Conservation (phyloP, 2,797 vertebrate genomes). For the Phyllotis vaccarum region DNA sequence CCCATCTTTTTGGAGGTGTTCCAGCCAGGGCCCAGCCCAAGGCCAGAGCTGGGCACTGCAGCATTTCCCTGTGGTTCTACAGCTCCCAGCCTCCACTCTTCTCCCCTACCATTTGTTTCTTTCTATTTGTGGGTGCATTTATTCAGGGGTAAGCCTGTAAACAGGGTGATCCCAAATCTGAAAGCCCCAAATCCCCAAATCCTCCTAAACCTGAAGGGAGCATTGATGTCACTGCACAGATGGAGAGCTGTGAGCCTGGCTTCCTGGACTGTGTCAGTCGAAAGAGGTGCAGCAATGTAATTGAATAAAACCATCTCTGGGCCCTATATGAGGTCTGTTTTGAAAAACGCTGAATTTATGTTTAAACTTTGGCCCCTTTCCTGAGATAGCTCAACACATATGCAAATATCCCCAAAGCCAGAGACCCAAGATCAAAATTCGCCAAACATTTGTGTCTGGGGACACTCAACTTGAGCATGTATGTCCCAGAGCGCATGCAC, state of each 20-base stretch:
- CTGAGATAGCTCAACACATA: neutral
- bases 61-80: neutral
- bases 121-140: neutral
- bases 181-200: neutral
- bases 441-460: neutral
- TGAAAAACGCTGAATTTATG: neutral
- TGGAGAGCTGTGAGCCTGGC: neutral
- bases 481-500: neutral
- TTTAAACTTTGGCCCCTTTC: neutral
- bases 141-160: neutral
- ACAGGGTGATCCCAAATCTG: neutral
- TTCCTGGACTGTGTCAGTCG: neutral
- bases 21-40: neutral
- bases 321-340: neutral
- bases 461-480: neutral
- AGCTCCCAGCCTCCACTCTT: fast-evolving
- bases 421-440: neutral
- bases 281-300: neutral
- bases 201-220: neutral
- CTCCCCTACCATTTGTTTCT: neutral
- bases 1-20: neutral
- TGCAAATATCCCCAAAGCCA: neutral
- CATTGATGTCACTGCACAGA: neutral
- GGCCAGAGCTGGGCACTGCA: neutral
- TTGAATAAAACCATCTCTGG: neutral